phyloP scores from a whole-genome alignment of 2,888 invertebrate species.

The Penaeus monodon region DNA sequence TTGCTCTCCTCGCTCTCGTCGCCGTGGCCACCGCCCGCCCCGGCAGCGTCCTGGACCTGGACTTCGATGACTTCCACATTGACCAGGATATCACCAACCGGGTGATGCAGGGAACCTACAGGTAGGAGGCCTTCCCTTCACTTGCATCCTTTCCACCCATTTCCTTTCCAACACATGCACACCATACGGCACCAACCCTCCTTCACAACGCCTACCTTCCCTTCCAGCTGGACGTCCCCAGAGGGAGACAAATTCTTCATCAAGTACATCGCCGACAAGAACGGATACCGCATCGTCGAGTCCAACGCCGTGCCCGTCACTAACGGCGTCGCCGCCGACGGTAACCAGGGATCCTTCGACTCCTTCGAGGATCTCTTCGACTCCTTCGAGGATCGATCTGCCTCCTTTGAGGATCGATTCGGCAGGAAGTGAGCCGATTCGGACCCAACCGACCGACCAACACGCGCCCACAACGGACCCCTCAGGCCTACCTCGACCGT shows the following conservation, averaged over 20 bases:
- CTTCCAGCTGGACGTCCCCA: constrained; percentile 51
- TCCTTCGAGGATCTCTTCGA: constrained; percentile 33
- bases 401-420: no score
- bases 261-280: constrained; percentile 55
- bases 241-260: constrained; percentile 55
- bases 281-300: constrained; percentile 54
- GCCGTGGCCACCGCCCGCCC: constrained; percentile 40
- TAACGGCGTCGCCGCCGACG: constrained; percentile 51
- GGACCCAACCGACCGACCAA: neutral
- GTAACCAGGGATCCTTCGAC: constrained; percentile 47
- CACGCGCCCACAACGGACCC: no score
- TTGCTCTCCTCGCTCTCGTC: constrained; percentile 35
- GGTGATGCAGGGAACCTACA: no score
- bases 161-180: no score
- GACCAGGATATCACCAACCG: constrained; percentile 29
- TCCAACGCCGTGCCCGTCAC: constrained; percentile 58
- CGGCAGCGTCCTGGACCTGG: constrained; percentile 44
- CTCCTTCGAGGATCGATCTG: no score
- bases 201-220: neutral
- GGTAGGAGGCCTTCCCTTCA: no score
- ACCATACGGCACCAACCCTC: no score
- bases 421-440: neutral
- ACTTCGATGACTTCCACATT: constrained; percentile 50
- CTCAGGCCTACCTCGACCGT: no score
- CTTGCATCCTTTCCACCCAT: no score